Percentiles rank a stretch among this genome's conserved stretches.
Evolutionary conservation across 2,113 vertebrate species (phyloP).

Genomic region (Sylvicapra grimmia): DNA sequence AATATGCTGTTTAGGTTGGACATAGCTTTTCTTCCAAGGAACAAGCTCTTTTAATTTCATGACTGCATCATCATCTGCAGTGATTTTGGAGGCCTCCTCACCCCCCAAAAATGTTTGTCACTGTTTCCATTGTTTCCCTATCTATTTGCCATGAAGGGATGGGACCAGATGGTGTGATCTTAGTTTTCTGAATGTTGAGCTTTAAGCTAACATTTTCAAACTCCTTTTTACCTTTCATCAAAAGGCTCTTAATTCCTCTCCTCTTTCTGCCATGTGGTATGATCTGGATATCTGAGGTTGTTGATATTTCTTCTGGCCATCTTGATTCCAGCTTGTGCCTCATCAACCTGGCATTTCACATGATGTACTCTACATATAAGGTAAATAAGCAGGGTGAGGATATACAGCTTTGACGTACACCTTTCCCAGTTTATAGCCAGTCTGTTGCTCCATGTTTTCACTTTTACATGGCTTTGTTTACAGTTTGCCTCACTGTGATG

Average conservation of each 20-base stretch:
- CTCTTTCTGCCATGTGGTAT: neutral
- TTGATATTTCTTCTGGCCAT: neutral
- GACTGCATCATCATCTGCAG: neutral
- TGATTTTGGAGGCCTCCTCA: neutral
- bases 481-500: neutral
- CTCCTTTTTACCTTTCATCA: neutral
- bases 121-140: neutral
- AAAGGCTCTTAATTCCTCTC: neutral
- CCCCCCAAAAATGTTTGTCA: neutral
- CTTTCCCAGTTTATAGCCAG: neutral
- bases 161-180: neutral
- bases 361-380: neutral
- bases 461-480: neutral
- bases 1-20: neutral
- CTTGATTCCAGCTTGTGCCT: neutral
- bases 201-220: neutral
- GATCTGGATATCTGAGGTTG: neutral
- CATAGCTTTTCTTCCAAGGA: neutral
- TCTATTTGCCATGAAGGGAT: neutral
- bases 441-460: neutral
- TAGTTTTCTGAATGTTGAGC: neutral
- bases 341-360: accelerated
- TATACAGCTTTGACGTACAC: neutral
- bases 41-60: neutral
- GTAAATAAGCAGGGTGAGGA: neutral